A percentile compares a stretch with the other conserved stretches of the same genome.
These are phyloP conservation scores for Athalia rosae DNA, from an alignment of 2,888 invertebrate genomes.

Conservation along the genomic window DNA sequence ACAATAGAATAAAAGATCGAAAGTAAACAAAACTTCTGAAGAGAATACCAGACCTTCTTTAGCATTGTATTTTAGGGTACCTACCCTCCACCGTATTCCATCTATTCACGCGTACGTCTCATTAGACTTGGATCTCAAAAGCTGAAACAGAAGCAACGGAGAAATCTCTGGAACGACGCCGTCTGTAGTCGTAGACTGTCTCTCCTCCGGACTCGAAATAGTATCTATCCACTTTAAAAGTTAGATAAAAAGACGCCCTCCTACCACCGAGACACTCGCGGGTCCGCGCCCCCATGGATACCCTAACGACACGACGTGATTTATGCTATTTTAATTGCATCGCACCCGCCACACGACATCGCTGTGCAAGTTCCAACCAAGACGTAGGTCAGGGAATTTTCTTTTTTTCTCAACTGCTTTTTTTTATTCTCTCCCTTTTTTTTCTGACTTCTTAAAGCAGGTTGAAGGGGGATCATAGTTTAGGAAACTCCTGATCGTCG, in stretches of 20 bases:
- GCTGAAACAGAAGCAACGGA: constrained; percentile 43
- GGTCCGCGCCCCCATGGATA: constrained; percentile 33
- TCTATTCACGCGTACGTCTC: constrained; percentile 22
- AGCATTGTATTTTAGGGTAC: no score
- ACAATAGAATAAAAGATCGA: constrained; percentile 21
- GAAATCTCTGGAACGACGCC: neutral
- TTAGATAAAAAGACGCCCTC: constrained; percentile 9
- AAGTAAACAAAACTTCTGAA: constrained; percentile 8
- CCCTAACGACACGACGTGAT: constrained; percentile 46
- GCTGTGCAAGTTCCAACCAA: neutral
- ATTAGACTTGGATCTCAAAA: constrained; percentile 8
- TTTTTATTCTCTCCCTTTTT: neutral
- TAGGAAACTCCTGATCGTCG: no score
- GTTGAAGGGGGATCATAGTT: no score
- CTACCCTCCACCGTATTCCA: no score
- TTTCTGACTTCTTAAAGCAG: neutral
- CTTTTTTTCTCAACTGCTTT: neutral
- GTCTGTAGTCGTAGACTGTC: neutral
- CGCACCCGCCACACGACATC: neutral
- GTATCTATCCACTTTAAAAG: constrained; percentile 22
- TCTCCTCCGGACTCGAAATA: constrained; percentile 34
- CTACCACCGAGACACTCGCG: neutral
- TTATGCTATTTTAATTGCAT: constrained; percentile 46
- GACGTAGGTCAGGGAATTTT: constrained; percentile 8
- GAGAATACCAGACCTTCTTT: no score